Evolutionary conservation across 2,888 invertebrate genomes (phyloP).

Genomic region (Podabrus alpinus): DNA sequence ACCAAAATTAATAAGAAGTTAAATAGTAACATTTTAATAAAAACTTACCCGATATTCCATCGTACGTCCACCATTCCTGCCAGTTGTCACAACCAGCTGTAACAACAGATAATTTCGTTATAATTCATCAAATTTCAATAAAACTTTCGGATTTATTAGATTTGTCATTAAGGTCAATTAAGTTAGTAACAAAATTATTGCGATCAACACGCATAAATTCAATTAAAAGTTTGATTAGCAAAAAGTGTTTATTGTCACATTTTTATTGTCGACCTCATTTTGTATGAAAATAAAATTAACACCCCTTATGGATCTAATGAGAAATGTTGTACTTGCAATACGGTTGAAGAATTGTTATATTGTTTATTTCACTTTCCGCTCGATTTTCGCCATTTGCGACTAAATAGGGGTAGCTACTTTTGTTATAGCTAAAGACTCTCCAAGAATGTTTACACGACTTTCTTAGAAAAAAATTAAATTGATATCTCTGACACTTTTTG

Average conservation of each 20-base stretch:
- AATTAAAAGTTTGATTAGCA: background rate
- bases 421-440: too few species aligned
- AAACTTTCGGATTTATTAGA: background rate
- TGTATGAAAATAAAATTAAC: background rate
- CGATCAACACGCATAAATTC: background rate
- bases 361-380: too few species aligned
- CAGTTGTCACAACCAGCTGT: slow-evolving; percentile 77
- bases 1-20: background rate
- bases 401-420: too few species aligned
- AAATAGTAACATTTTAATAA: background rate
- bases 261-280: background rate
- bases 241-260: background rate
- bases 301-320: background rate
- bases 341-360: too few species aligned
- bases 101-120: slow-evolving; percentile 48
- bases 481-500: too few species aligned
- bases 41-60: slow-evolving; percentile 77
- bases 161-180: slow-evolving; percentile 1
- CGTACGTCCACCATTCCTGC: slow-evolving; percentile 90
- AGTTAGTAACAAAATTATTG: background rate
- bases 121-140: background rate
- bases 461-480: too few species aligned
- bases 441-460: too few species aligned
- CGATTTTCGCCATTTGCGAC: too few species aligned
- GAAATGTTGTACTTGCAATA: too few species aligned